Percentiles rank a stretch among this genome's conserved stretches.
These are phyloP conservation scores for Indicator maculatus DNA, from an alignment of 2,113 vertebrate species.

Conservation along the genomic window DNA sequence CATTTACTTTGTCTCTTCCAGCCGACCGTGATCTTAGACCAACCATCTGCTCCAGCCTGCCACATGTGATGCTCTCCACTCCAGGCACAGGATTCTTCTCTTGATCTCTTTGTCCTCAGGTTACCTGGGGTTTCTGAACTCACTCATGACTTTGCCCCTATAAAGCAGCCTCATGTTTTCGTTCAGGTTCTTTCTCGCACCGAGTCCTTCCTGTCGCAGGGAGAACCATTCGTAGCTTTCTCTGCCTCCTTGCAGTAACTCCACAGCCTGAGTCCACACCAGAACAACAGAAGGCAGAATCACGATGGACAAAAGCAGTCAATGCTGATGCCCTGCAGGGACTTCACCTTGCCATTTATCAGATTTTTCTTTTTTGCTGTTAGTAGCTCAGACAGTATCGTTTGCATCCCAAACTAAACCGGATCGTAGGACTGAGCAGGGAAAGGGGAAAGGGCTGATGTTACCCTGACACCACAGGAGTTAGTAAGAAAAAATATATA, in stretches of 20 bases:
- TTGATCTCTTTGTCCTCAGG: neutral
- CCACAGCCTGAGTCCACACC: conserved; percentile 12
- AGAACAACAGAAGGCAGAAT: conserved; percentile 21
- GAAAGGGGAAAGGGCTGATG: conserved; percentile 59
- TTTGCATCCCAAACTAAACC: conserved; percentile 72
- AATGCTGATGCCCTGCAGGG: neutral
- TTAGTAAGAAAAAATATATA: conserved; percentile 80
- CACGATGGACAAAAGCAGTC: conserved; percentile 20
- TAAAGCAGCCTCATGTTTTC: neutral
- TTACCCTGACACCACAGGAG: conserved; percentile 75
- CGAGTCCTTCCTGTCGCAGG: conserved; percentile 5
- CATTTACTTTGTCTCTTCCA: neutral
- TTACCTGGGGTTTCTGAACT: conserved; percentile 9
- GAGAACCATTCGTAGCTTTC: neutral
- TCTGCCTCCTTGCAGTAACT: neutral
- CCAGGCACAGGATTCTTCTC: neutral
- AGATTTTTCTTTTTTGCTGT: conserved; percentile 57
- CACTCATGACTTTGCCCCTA: neutral
- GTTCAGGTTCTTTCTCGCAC: neutral
- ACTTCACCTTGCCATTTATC: conserved; percentile 13
- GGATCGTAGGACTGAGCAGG: conserved; percentile 67
- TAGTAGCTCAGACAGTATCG: conserved; percentile 65
- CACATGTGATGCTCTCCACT: neutral
- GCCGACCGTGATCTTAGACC: neutral
- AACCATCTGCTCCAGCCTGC: neutral